Conservation (phyloP, 2,797 vertebrate genomes). For the Aphelocoma californica region DNA sequence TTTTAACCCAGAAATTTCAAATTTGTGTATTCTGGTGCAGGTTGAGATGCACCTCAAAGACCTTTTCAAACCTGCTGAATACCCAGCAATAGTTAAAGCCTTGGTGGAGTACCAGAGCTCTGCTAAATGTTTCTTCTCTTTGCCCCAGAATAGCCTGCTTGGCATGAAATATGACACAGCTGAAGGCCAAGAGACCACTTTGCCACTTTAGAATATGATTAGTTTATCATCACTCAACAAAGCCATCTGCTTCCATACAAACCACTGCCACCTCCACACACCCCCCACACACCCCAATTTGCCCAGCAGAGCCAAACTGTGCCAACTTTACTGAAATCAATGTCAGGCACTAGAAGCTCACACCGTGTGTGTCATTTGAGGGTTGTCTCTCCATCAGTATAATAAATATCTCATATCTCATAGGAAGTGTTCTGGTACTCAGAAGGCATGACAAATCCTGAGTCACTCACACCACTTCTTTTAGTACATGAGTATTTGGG, state of each 20-base stretch:
- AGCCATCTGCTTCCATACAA: background rate
- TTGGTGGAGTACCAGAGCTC: background rate
- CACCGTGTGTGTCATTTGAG: background rate
- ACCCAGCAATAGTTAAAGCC: background rate
- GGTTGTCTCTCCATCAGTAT: background rate
- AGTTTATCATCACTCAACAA: background rate
- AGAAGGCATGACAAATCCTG: background rate
- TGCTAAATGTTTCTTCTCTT: background rate
- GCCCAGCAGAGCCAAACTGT: background rate
- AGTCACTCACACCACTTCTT: background rate
- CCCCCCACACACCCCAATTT: accelerated
- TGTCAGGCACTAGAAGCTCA: background rate
- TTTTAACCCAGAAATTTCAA: background rate
- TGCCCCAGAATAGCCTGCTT: background rate
- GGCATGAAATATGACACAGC: background rate
- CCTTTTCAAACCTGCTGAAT: background rate
- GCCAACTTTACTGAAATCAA: background rate
- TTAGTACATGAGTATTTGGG: background rate
- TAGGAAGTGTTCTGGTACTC: background rate
- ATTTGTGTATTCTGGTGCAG: background rate
- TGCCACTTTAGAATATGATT: background rate
- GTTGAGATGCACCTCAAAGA: background rate
- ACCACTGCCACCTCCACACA: background rate
- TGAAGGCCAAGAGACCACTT: background rate
- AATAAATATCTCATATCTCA: background rate